Evolutionary conservation across 2,113 vertebrate species (phyloP).

Genomic region (Hippocampus barbouri): DNA sequence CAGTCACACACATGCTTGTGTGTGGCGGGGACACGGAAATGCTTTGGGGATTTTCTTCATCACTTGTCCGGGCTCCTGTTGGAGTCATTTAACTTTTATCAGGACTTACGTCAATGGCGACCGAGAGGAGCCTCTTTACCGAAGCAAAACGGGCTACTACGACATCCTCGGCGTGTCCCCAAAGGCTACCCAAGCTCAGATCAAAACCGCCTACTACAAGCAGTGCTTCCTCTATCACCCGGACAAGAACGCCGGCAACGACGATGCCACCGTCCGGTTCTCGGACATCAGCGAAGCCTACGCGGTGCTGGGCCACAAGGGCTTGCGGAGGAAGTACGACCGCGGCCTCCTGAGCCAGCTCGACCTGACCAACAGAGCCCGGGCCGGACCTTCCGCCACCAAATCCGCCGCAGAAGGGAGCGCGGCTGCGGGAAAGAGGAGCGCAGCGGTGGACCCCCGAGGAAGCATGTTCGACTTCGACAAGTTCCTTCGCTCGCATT

Average conservation of each 20-base stretch:
- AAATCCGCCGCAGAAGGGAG: background rate
- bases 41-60: constrained; percentile 4
- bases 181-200: constrained; percentile 79
- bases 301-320: constrained; percentile 76
- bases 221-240: constrained; percentile 85
- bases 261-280: constrained; percentile 75
- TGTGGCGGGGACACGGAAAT: fast-evolving
- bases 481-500: constrained; percentile 80
- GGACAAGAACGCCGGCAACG: constrained; percentile 79
- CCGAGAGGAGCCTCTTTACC: constrained; percentile 42
- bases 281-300: constrained; percentile 83
- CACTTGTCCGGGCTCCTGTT: too few relatives aligned
- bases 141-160: constrained; percentile 75
- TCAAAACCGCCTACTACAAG: constrained; percentile 87
- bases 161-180: constrained; percentile 75
- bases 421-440: background rate
- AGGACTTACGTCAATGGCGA: constrained; percentile 30
- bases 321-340: constrained; percentile 81
- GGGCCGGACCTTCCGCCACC: constrained; percentile 18
- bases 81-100: background rate
- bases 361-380: constrained; percentile 59
- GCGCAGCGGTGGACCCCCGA: background rate
- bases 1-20: too few relatives aligned
- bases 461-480: constrained; percentile 77
- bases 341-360: constrained; percentile 70